A percentile compares a stretch with the other conserved stretches of the same genome.
phyloP scores from a whole-genome alignment of 2,888 invertebrate genomes.

The Acleris emargana region DNA sequence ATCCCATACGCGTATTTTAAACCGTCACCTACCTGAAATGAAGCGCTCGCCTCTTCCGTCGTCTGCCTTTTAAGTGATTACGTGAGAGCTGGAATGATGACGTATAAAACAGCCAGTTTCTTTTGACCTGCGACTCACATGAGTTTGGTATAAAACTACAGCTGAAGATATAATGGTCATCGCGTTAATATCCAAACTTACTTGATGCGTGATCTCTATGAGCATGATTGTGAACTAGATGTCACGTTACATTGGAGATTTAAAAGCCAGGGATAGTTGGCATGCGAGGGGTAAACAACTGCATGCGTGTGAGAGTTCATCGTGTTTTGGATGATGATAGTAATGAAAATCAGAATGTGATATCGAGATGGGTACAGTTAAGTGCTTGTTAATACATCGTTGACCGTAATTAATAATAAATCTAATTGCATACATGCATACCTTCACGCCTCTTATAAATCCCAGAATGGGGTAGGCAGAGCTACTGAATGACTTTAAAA shows the following conservation, averaged over 20 bases:
- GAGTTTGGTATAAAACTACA: not conserved
- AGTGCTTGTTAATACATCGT: too few relatives aligned
- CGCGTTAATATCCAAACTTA: not conserved
- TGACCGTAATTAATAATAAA: not conserved
- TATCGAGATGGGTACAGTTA: not conserved
- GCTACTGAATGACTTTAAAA: too few relatives aligned
- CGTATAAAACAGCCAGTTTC: not conserved
- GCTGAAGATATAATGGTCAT: not conserved
- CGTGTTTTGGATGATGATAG: not conserved
- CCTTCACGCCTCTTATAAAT: too few relatives aligned
- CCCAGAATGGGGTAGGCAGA: too few relatives aligned
- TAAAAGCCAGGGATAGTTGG: not conserved
- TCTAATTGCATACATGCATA: too few relatives aligned
- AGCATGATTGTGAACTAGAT: not conserved
- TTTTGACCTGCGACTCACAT: not conserved
- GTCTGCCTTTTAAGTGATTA: conserved; percentile 30
- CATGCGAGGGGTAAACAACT: not conserved
- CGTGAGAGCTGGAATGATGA: conserved; percentile 13
- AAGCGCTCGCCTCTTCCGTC: conserved; percentile 26
- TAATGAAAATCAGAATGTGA: not conserved
- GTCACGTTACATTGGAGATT: not conserved
- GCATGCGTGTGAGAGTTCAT: not conserved
- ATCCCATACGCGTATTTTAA: conserved; percentile 30
- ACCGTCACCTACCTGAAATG: conserved; percentile 29
- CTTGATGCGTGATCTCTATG: conserved; percentile 9